Base-by-base conservation (phyloP, 1,140 invertebrate species). In the Papilio glaucus region DNA sequence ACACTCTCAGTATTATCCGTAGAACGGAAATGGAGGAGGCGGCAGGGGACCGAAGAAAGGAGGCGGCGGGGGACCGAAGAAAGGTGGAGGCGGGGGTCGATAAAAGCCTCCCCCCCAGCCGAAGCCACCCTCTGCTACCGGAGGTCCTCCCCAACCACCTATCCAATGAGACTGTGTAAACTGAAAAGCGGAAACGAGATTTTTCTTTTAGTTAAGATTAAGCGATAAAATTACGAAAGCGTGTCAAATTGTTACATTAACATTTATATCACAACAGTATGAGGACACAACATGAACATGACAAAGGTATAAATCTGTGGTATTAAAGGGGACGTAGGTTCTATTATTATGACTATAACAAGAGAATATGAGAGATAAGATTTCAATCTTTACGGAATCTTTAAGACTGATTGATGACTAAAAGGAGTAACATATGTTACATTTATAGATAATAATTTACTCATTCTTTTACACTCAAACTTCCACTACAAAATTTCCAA, bases 51-150 rank as follows among this genome's bases (percentile, higher is more conserved):
- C 80, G 29, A 79, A 80, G 65, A 85, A 80, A 0, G 75, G 78
- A n/a, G 76, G 74, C 9, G 78, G 83, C 9, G 80, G 78, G 0
- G 80, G 80, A 12, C 73, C 76, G 69, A 72, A 70, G 71, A 76
- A 67, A 10, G 71, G 80, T 10, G 77, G 80, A 6, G 62, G 69
- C 4, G 45, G 72, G 0, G 76, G 69, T 37, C 77, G 68, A 60
- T 82, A 82, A 39, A 71, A 75, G 7, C 76, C 77, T 12, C 81
- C 78, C 4, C 77, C 74, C 0, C 71, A 57, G 10, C 74, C 70
- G 18, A 63, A 72, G 0, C 76, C 75, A 80, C n/a, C 79, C 74
- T 29, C 81, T 73, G 29, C 61, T 74, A 8, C 77, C 72, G 71
- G 72, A 39, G 73, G 72, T 21, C 72, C 38, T 3, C 78, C 77